phyloP scores from a whole-genome alignment of 2,888 invertebrate species.

The Eledona agricola region DNA sequence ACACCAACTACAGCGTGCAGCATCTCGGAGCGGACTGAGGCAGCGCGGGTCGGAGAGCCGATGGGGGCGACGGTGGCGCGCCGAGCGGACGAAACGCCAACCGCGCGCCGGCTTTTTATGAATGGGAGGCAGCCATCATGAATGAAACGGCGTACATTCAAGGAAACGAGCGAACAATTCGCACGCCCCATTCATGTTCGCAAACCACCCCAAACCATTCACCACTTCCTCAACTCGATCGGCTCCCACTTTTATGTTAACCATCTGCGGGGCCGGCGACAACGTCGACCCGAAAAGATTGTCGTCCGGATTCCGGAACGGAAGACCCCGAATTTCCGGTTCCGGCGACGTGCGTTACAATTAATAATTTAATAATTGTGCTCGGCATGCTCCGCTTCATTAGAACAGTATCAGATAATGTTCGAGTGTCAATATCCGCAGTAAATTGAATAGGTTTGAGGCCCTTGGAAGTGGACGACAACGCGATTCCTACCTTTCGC shows the following conservation, averaged over 20 bases:
- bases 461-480: no score
- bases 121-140: constrained; percentile 78
- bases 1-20: constrained; percentile 36
- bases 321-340: constrained; percentile 19
- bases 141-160: constrained; percentile 70
- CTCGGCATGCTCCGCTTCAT: constrained; percentile 15
- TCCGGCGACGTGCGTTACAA: no score
- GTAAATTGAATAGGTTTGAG: no score
- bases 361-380: constrained; percentile 21
- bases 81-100: constrained; percentile 54
- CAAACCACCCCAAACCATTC: no score
- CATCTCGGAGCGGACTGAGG: constrained; percentile 47
- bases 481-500: constrained; percentile 20
- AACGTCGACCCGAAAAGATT: no score
- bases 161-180: constrained; percentile 54
- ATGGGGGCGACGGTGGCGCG: constrained; percentile 55
- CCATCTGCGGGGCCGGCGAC: no score
- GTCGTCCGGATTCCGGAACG: no score
- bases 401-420: constrained; percentile 35
- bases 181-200: constrained; percentile 21
- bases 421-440: constrained; percentile 35
- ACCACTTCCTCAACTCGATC: no score
- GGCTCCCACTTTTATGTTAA: no score
- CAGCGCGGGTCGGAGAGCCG: constrained; percentile 51
- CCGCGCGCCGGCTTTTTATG: constrained; percentile 71